Evolutionary conservation across 2,797 vertebrate genomes (phyloP).

Genomic region (Eulemur mongoz): DNA sequence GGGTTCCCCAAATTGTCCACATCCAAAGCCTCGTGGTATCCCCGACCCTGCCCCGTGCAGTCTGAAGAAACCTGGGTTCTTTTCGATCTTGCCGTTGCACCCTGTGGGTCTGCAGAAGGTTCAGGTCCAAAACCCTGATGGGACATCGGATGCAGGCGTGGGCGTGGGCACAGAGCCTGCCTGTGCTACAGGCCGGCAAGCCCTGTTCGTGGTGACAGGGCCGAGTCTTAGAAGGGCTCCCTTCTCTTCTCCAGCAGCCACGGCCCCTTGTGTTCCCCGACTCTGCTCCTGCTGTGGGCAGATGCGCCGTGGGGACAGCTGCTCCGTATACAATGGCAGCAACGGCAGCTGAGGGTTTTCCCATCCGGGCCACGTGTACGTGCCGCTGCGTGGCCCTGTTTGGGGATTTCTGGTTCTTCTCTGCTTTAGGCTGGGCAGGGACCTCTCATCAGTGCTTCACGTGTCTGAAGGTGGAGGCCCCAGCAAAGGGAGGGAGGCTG

Average conservation of each 20-base stretch:
- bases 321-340: rapidly evolving
- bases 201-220: rapidly evolving
- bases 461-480: not conserved
- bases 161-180: rapidly evolving
- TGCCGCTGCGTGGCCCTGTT: rapidly evolving
- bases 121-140: rapidly evolving
- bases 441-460: not conserved
- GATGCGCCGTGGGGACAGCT: rapidly evolving
- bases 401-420: not conserved
- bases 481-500: rapidly evolving
- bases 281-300: not conserved
- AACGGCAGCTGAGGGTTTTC: not conserved
- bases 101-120: not conserved
- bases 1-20: not conserved
- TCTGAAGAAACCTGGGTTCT: not conserved
- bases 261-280: rapidly evolving
- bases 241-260: not conserved
- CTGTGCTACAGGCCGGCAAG: not conserved
- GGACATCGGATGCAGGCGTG: rapidly evolving
- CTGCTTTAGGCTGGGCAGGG: not conserved
- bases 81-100: rapidly evolving
- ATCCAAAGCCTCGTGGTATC: rapidly evolving
- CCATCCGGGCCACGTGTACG: rapidly evolving
- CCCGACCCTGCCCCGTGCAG: rapidly evolving
- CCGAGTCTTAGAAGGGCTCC: not conserved